Conservation (phyloP, 1,140 invertebrate genomes). For the Zaprionus vittiger region DNA sequence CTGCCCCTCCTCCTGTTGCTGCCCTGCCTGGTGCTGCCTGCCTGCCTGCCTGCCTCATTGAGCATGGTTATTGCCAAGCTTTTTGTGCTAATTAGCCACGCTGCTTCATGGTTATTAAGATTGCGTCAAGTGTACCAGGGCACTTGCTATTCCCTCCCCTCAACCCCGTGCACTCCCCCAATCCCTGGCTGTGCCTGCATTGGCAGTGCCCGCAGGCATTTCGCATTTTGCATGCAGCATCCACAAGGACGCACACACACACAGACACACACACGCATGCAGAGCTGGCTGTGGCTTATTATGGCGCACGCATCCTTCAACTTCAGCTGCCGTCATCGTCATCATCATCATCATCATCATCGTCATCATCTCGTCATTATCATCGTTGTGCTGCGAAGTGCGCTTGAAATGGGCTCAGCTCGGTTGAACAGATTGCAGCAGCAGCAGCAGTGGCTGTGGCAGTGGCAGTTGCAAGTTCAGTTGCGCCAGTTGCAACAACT, state of each 20-base stretch:
- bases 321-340: constrained; percentile 61
- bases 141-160: constrained; percentile 39
- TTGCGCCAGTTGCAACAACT: constrained; percentile 17
- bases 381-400: constrained; percentile 48
- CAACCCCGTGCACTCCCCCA: neutral
- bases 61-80: constrained; percentile 84
- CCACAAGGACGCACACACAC: constrained; percentile 66
- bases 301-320: constrained; percentile 80
- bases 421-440: constrained; percentile 34
- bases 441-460: constrained; percentile 5
- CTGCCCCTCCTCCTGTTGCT: too few relatives aligned
- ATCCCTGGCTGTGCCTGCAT: constrained; percentile 40
- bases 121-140: constrained; percentile 81
- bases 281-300: constrained; percentile 56
- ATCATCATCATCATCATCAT: constrained; percentile 30
- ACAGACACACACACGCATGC: constrained; percentile 1
- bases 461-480: constrained; percentile 20
- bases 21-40: neutral
- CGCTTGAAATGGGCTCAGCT: constrained; percentile 50
- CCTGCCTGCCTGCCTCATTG: constrained; percentile 70
- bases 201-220: constrained; percentile 57
- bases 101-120: constrained; percentile 84
- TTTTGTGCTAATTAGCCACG: constrained; percentile 84
- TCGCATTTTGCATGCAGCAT: constrained; percentile 67
- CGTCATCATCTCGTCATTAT: constrained; percentile 23